These are phyloP conservation scores for Hecatera dysodea DNA, from an alignment of 2,888 invertebrate genomes.

Conservation along the genomic window DNA sequence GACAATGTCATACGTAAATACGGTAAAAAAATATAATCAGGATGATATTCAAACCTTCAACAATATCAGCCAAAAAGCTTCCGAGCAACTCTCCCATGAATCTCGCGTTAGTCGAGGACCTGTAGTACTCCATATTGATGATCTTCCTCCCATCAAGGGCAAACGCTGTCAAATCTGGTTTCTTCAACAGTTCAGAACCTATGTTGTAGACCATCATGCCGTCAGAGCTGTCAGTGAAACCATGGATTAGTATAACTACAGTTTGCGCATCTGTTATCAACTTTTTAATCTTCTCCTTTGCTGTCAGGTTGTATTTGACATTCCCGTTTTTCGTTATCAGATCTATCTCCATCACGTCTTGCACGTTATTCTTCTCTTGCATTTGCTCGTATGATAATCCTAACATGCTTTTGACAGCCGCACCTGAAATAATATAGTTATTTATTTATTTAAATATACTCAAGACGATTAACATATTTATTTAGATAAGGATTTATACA, in stretches of 20 bases:
- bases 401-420: conserved; percentile 81
- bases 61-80: conserved; percentile 74
- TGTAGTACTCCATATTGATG: conserved; percentile 83
- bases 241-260: conserved; percentile 80
- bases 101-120: conserved; percentile 82
- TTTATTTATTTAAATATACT: too few species aligned
- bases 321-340: conserved; percentile 80
- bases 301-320: conserved; percentile 79
- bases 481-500: too few species aligned
- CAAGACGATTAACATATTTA: too few species aligned
- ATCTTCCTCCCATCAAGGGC: conserved; percentile 83
- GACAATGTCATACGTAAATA: too few species aligned
- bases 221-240: conserved; percentile 85
- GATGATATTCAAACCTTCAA: conserved; percentile 73
- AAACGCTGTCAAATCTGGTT: conserved; percentile 73
- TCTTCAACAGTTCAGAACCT: conserved; percentile 80
- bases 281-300: conserved; percentile 70
- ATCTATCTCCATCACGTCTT: conserved; percentile 79
- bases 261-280: conserved; percentile 70
- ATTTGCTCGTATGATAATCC: conserved; percentile 86
- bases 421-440: conserved; percentile 75
- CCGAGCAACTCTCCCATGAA: conserved; percentile 86
- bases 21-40: too few species aligned
- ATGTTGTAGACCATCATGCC: conserved; percentile 84
- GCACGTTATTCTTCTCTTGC: conserved; percentile 77